phyloP scores from a whole-genome alignment of 1,140 invertebrate genomes.

The Chironomus tepperi region DNA sequence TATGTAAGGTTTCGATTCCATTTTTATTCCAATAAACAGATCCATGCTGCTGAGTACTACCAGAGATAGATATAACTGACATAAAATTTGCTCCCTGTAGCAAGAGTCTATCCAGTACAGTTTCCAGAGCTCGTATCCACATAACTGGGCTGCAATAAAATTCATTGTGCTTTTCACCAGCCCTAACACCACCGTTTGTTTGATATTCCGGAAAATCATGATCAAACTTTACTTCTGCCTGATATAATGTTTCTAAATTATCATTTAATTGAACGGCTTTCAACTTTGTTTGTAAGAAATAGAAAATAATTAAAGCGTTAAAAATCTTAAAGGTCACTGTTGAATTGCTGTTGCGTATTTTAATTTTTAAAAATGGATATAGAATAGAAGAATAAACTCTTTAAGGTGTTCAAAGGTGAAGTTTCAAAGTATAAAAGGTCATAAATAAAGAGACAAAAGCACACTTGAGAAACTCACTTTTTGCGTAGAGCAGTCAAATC shows the following conservation, averaged over 20 bases:
- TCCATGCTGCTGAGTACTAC: slow-evolving; percentile 93
- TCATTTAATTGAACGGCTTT: slow-evolving; percentile 82
- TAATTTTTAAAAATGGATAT: no score
- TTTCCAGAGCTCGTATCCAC: slow-evolving; percentile 93
- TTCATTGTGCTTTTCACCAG: slow-evolving; percentile 49
- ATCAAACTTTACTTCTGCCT: slow-evolving; percentile 81
- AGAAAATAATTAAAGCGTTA: no score
- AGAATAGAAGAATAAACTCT: slow-evolving; percentile 29
- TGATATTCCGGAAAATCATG: slow-evolving; percentile 78
- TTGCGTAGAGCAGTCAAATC: slow-evolving; percentile 73
- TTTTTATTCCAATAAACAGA: slow-evolving; percentile 88
- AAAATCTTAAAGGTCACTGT: background rate
- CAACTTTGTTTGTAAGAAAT: slow-evolving; percentile 46
- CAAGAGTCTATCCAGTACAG: slow-evolving; percentile 76
- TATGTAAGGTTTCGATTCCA: slow-evolving; percentile 52
- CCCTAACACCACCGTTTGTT: slow-evolving; percentile 35
- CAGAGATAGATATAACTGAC: slow-evolving; percentile 73
- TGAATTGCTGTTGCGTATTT: slow-evolving; percentile 16
- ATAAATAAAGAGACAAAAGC: background rate
- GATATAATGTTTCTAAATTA: slow-evolving; percentile 60
- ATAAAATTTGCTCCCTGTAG: slow-evolving; percentile 74
- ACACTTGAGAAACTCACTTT: slow-evolving; percentile 49
- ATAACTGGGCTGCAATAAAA: slow-evolving; percentile 69
- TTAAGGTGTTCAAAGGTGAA: slow-evolving; percentile 25
- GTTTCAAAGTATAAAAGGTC: slow-evolving; percentile 26